phyloP scores from a whole-genome alignment of 35 echinoderm and acorn worm species.

The Eucidaris tribuloides region DNA sequence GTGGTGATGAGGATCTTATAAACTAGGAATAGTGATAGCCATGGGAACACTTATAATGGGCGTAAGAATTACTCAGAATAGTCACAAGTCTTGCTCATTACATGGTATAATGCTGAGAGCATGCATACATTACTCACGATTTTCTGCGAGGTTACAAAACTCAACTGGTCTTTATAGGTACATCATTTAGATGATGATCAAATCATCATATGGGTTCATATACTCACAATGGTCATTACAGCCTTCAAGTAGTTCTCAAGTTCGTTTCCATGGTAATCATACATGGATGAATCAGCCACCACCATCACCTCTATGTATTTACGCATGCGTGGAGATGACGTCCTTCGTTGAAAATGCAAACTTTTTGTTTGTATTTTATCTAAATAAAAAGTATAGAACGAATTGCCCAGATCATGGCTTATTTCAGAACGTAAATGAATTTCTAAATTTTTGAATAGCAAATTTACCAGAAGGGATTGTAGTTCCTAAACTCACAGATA shows the following conservation, averaged over 20 bases:
- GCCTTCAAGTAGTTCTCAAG: constrained; percentile 9
- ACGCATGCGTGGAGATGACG: neutral
- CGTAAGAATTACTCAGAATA: too few species aligned
- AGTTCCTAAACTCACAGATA: neutral
- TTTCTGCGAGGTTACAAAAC: neutral
- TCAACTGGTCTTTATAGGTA: neutral
- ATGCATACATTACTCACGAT: neutral
- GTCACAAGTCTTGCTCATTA: neutral
- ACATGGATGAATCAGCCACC: neutral
- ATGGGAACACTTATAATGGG: too few species aligned
- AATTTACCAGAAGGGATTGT: neutral
- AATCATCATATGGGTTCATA: neutral
- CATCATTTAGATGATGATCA: neutral
- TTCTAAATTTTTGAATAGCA: too few species aligned
- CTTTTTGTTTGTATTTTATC: neutral
- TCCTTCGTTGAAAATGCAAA: neutral
- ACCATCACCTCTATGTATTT: constrained; percentile 27
- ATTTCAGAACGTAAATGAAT: too few species aligned
- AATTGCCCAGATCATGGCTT: neutral
- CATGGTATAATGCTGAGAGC: neutral
- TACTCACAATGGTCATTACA: constrained; percentile 8
- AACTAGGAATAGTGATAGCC: too few species aligned
- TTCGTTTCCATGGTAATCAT: constrained; percentile 30
- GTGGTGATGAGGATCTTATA: too few species aligned
- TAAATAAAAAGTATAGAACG: neutral